Base-by-base conservation (phyloP, 2,888 invertebrate genomes). In the Ophraella communa region DNA sequence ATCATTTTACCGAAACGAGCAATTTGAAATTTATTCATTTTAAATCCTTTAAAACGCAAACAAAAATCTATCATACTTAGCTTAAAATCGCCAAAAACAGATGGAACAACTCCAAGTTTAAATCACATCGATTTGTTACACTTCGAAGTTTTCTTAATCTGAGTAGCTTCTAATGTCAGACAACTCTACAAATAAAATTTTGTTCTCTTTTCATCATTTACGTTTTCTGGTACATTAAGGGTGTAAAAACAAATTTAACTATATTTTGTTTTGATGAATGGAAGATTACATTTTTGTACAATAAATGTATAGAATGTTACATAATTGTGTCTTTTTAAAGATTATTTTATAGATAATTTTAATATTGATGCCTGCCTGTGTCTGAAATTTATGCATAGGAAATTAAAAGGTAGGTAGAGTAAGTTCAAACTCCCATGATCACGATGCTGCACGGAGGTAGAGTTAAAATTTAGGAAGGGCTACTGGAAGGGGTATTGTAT, bases 111-210 rank as follows among this genome's bases (percentile, higher is more conserved):
- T 30, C 23, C 14, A 42, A 51, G 51, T 59, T 51, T 59, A 51
- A 59, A 59, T 51, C 24, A 59, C 59, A 47, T 20, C 42, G 21
- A 59, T 51, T 51, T 24, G 23, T 59, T 39, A 47, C 20, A 21
- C 24, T 59, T 35, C 24, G 42, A 59, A 51, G 17, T 42, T 49
- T 30, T 27, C 49, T 23, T 55, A 59, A 59, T 49, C 58, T 49
- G 14, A 20, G 51, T 39, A 49, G 39, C 49, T 39, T 49, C 59
- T 59, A 51, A 59, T 51, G 51, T 51, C 20, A 39, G 51, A 11
- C 42, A 49, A 39, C 39, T 39, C 24, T 27, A 39, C 60, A 53
- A 60, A 60, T 60, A 60, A 60, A 27, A 52, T 30, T 60, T 60
- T 60, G 27, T 60, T 52, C 42, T 60, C 27, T 39, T 14, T 27